Conservation (phyloP, 1,140 invertebrate genomes). For the Drosophila orosa region DNA sequence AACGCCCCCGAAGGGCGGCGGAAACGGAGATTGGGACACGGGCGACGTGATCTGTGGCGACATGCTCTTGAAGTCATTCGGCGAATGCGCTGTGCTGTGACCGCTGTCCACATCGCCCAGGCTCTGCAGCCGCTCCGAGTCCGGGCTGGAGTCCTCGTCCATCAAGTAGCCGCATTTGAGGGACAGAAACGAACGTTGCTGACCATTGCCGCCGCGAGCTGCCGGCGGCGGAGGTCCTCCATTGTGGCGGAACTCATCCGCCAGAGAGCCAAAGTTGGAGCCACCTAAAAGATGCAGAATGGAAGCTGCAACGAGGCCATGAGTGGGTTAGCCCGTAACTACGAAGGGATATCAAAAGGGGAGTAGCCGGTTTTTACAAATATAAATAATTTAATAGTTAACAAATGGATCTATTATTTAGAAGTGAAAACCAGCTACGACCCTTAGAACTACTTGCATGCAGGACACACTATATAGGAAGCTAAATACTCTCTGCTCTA, state of each 20-base stretch:
- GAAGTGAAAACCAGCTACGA: neutral
- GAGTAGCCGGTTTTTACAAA: neutral
- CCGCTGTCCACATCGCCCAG: constrained; percentile 92
- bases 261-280: constrained; percentile 85
- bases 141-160: constrained; percentile 93
- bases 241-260: constrained; percentile 87
- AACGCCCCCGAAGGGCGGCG: constrained; percentile 87
- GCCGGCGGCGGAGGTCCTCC: constrained; percentile 24
- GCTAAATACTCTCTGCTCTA: neutral
- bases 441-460: constrained; percentile 8
- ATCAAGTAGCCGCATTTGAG: constrained; percentile 90
- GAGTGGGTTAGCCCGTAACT: constrained; percentile 64
- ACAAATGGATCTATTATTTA: no score
- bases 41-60: constrained; percentile 88
- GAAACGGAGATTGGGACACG: constrained; percentile 85
- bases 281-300: constrained; percentile 83
- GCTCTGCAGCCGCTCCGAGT: constrained; percentile 92
- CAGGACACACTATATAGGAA: constrained; percentile 1
- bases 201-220: constrained; percentile 35
- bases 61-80: constrained; percentile 92
- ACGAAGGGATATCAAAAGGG: constrained; percentile 34
- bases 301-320: constrained; percentile 82
- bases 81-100: constrained; percentile 94
- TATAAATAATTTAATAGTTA: no score
- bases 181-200: constrained; percentile 88